Conservation (phyloP, 64 coral and sea anemone genomes). For the Cladopsammia gracilis region DNA sequence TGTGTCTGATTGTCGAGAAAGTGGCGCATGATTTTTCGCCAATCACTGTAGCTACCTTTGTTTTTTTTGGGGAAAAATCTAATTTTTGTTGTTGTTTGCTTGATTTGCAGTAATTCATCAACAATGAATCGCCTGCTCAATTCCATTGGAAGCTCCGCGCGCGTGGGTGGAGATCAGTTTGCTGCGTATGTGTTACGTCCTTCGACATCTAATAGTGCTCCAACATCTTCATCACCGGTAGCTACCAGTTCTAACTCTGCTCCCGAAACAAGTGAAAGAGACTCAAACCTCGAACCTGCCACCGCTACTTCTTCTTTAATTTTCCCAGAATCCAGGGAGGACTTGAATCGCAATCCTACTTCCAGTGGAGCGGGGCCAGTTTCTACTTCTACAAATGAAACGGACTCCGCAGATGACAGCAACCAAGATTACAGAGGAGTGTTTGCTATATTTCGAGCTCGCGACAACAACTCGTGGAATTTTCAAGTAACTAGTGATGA, state of each 20-base stretch:
- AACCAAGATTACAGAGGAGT: constrained; percentile 71
- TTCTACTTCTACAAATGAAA: not conserved
- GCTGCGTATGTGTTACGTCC: constrained; percentile 60
- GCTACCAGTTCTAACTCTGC: not conserved
- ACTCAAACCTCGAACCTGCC: not conserved
- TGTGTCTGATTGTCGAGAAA: too few relatives aligned
- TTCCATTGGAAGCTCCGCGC: constrained; percentile 61
- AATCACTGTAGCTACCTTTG: too few relatives aligned
- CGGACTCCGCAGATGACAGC: not conserved
- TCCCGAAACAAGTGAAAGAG: not conserved
- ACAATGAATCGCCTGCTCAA: constrained; percentile 78
- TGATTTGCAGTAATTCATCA: constrained; percentile 26
- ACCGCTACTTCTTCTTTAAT: not conserved
- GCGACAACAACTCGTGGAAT: constrained; percentile 71
- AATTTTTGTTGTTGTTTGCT: not conserved
- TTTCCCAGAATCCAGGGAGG: not conserved
- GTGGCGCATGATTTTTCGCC: too few relatives aligned
- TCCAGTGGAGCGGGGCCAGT: not conserved
- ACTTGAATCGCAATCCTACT: not conserved
- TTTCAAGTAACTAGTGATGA: constrained; percentile 3
- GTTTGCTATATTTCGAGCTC: constrained; percentile 83
- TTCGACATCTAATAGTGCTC: not conserved
- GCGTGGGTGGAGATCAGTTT: constrained; percentile 62
- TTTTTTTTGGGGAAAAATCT: not conserved
- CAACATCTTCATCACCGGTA: not conserved